These are phyloP conservation scores for Ceratitis capitata DNA, from an alignment of 1,140 invertebrate species.

Conservation along the genomic window DNA sequence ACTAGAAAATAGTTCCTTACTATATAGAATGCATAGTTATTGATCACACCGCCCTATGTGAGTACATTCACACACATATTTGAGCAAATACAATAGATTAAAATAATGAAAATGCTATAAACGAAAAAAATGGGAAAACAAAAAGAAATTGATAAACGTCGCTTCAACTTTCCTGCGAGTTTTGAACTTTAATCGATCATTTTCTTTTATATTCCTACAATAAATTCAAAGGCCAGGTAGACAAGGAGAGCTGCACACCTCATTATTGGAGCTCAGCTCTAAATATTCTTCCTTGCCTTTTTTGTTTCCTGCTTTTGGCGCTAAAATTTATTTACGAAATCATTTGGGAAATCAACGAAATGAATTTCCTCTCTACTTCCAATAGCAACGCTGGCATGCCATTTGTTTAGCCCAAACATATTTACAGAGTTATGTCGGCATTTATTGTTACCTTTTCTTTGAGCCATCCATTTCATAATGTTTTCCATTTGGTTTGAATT, in stretches of 20 bases:
- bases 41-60: too few relatives aligned
- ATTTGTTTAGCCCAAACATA: too few relatives aligned
- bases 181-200: background rate
- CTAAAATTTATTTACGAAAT: slow-evolving; percentile 41
- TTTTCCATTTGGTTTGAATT: background rate
- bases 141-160: background rate
- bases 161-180: too few relatives aligned
- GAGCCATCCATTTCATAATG: slow-evolving; percentile 1
- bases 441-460: slow-evolving; percentile 12
- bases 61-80: too few relatives aligned
- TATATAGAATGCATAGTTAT: too few relatives aligned
- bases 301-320: background rate
- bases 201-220: too few relatives aligned
- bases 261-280: background rate
- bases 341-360: slow-evolving; percentile 42
- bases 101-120: slow-evolving; percentile 6
- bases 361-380: background rate
- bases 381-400: background rate
- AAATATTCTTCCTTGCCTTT: background rate
- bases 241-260: background rate
- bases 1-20: too few relatives aligned
- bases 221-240: background rate
- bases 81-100: too few relatives aligned
- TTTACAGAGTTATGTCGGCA: background rate
- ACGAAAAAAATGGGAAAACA: background rate